These are phyloP conservation scores for Drosophila trapezifrons DNA, from an alignment of 1,140 invertebrate species.

Conservation along the genomic window DNA sequence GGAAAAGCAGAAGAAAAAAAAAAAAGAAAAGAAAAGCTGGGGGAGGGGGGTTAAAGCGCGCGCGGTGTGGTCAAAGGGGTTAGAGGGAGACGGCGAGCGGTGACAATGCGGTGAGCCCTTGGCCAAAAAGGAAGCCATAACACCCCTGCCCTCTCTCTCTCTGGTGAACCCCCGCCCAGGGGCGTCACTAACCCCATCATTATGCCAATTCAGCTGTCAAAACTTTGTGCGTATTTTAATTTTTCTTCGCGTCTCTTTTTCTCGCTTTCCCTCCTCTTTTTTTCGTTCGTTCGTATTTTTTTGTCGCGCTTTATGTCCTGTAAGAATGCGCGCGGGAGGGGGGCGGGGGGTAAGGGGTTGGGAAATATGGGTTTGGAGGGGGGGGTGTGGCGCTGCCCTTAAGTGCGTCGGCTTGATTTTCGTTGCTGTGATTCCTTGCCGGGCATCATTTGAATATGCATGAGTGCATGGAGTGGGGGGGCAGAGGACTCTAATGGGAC, in stretches of 20 bases:
- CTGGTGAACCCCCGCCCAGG: background rate
- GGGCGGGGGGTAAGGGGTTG: background rate
- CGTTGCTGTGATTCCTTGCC: slow-evolving; percentile 67
- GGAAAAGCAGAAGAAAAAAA: slow-evolving; percentile 6
- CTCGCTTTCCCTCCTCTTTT: slow-evolving; percentile 13
- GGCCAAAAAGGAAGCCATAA: slow-evolving; percentile 5
- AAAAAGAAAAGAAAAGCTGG: slow-evolving; percentile 8
- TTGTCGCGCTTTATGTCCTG: slow-evolving; percentile 73
- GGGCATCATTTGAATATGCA: slow-evolving; percentile 75
- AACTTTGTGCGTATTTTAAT: slow-evolving; percentile 82
- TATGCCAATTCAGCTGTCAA: slow-evolving; percentile 82
- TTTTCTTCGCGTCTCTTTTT: slow-evolving; percentile 63
- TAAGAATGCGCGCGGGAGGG: slow-evolving; percentile 21
- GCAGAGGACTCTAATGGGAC: background rate
- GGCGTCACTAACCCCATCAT: slow-evolving; percentile 77
- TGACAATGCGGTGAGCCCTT: slow-evolving; percentile 52
- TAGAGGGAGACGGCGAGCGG: slow-evolving; percentile 16
- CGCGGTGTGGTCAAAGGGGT: background rate
- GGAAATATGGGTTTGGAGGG: background rate
- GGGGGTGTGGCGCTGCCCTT: slow-evolving; percentile 44
- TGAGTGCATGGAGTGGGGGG: slow-evolving; percentile 25
- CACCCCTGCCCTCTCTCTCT: background rate
- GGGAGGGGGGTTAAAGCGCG: background rate
- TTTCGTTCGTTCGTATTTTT: slow-evolving; percentile 19
- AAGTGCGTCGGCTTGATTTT: slow-evolving; percentile 78